Percentiles rank a stretch among this genome's conserved stretches.
phyloP scores from a whole-genome alignment of 2,113 vertebrate genomes.

The Paratilapia polleni region DNA sequence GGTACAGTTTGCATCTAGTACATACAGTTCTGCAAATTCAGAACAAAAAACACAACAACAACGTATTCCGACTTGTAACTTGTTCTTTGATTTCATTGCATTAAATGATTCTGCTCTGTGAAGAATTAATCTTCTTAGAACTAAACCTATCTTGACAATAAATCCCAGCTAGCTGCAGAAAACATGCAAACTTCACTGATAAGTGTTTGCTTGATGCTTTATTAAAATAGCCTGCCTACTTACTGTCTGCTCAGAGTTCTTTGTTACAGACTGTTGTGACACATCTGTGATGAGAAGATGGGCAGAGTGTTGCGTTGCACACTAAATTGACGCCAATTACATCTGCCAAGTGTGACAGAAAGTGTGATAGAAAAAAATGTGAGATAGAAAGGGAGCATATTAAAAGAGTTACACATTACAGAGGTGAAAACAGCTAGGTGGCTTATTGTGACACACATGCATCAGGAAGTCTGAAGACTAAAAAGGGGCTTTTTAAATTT shows the following conservation, averaged over 20 bases:
- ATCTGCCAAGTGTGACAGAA: background rate
- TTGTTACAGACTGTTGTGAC: constrained; percentile 13
- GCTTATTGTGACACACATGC: background rate
- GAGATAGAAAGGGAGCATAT: background rate
- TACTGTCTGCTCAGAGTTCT: background rate
- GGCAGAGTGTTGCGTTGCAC: background rate
- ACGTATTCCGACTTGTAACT: background rate
- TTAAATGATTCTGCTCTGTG: background rate
- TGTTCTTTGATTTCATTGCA: background rate
- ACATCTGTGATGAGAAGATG: constrained; percentile 23
- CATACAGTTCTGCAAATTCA: background rate
- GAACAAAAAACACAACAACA: background rate
- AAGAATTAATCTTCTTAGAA: background rate
- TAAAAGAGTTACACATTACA: background rate
- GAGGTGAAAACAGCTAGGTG: background rate
- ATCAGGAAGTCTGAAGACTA: background rate
- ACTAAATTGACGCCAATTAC: constrained; percentile 40
- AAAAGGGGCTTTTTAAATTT: background rate
- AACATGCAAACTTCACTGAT: background rate
- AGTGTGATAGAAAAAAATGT: background rate
- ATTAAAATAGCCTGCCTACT: background rate
- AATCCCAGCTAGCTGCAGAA: background rate
- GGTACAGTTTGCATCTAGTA: background rate
- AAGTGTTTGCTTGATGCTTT: background rate
- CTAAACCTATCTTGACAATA: background rate